These are phyloP conservation scores for Sinelater perroti DNA, from an alignment of 2,888 invertebrate species.

Conservation along the genomic window DNA sequence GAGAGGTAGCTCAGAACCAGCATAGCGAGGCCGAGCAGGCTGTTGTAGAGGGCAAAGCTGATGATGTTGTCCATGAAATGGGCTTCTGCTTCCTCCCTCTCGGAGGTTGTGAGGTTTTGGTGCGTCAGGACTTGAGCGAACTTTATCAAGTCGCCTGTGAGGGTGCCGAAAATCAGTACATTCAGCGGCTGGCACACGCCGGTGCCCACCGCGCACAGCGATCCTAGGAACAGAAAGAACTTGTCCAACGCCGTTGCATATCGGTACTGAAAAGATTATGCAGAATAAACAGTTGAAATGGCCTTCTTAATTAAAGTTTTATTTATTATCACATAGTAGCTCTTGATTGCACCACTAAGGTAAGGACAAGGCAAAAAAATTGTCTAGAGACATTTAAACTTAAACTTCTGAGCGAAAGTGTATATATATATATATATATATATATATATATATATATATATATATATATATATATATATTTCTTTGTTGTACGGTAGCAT, in stretches of 20 bases:
- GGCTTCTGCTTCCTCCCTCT: constrained; percentile 53
- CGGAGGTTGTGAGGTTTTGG: not conserved
- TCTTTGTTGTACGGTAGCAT: too few relatives aligned
- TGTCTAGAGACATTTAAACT: too few relatives aligned
- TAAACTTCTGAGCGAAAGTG: too few relatives aligned
- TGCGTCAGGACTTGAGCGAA: constrained; percentile 42
- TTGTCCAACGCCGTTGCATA: constrained; percentile 70
- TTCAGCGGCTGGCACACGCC: constrained; percentile 74
- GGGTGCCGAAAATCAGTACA: constrained; percentile 71
- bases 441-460: too few relatives aligned
- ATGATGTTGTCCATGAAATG: constrained; percentile 63
- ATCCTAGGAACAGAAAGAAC: constrained; percentile 66
- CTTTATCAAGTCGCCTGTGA: constrained; percentile 69
- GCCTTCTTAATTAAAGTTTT: too few relatives aligned
- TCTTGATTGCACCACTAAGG: too few relatives aligned
- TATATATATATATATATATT: too few relatives aligned
- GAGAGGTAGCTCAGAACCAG: constrained; percentile 71
- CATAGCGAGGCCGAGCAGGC: constrained; percentile 68
- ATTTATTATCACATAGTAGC: too few relatives aligned
- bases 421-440: too few relatives aligned
- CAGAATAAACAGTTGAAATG: not conserved
- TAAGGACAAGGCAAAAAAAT: too few relatives aligned
- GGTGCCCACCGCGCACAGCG: constrained; percentile 66
- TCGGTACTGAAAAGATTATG: constrained; percentile 67
- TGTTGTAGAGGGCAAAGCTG: constrained; percentile 70